Conservation (phyloP, 2,113 vertebrate species). For the Hydrolagus affinis region DNA sequence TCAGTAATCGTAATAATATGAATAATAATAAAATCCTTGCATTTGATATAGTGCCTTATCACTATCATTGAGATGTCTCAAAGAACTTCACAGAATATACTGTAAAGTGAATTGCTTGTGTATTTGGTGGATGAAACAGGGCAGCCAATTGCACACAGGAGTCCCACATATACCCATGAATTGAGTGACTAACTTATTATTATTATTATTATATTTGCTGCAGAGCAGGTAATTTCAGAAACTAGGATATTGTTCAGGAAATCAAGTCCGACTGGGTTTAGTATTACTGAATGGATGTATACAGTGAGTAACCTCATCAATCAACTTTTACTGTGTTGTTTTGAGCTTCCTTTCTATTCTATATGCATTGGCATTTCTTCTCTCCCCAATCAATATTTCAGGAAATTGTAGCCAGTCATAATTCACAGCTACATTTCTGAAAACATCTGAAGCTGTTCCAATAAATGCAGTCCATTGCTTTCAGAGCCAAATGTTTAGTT, state of each 20-base stretch:
- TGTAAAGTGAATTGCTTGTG: too few species aligned
- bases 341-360: constrained; percentile 10
- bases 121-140: too few species aligned
- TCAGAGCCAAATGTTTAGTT: constrained; percentile 30
- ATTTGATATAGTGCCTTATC: too few species aligned
- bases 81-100: too few species aligned
- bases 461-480: constrained; percentile 36
- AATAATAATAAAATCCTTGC: too few species aligned
- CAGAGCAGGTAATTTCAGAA: not conserved
- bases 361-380: not conserved
- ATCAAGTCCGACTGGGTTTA: not conserved
- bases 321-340: not conserved
- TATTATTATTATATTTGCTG: not conserved
- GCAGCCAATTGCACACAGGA: too few species aligned
- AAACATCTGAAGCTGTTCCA: constrained; percentile 34
- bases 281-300: not conserved
- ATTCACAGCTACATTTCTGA: constrained; percentile 36
- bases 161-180: too few species aligned
- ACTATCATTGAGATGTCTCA: too few species aligned
- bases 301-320: not conserved
- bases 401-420: constrained; percentile 33
- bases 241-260: not conserved
- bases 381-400: not conserved
- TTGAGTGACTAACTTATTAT: too few species aligned
- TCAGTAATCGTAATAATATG: too few species aligned